Conservation (phyloP, 2,888 invertebrate genomes). For the Spisula solida region DNA sequence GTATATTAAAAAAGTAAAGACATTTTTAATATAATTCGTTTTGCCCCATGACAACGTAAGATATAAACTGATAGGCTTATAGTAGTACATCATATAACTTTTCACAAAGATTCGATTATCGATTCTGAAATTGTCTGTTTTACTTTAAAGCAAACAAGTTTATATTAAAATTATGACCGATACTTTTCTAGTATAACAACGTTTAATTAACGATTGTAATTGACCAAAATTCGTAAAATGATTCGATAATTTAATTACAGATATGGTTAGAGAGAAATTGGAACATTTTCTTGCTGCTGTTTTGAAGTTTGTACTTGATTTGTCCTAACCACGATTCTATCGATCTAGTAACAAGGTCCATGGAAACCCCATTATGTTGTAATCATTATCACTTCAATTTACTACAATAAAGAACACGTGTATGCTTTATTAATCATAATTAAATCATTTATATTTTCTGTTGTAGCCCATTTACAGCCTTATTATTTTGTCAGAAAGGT, state of each 20-base stretch:
- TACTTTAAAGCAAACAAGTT: too few species aligned
- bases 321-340: slow-evolving; percentile 19
- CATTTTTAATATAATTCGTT: too few species aligned
- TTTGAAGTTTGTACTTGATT: slow-evolving; percentile 16
- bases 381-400: slow-evolving; percentile 48
- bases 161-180: too few species aligned
- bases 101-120: too few species aligned
- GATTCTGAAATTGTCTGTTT: too few species aligned
- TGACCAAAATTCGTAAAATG: neutral
- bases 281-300: neutral
- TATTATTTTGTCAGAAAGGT: slow-evolving; percentile 54
- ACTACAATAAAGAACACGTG: slow-evolving; percentile 48
- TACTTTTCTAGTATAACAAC: neutral
- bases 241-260: neutral
- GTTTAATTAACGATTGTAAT: neutral
- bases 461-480: slow-evolving; percentile 45
- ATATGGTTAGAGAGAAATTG: neutral
- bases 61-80: too few species aligned
- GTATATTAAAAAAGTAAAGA: too few species aligned
- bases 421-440: slow-evolving; percentile 56
- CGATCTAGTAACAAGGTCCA: slow-evolving; percentile 27
- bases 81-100: too few species aligned
- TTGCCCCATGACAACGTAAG: too few species aligned
- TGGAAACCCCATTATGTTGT: slow-evolving; percentile 35
- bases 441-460: slow-evolving; percentile 51